These are phyloP conservation scores for human (Homo sapiens) DNA, from an alignment of 2,113 vertebrate species.

Conservation along the genomic window GRCh38 chr3:186940501-186941000, in stretches of 20 bases:
- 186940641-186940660: too few species aligned
- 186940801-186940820: not conserved
- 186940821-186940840: not conserved
- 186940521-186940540: too few species aligned
- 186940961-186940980: not conserved
- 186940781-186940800: not conserved
- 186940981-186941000: not conserved
- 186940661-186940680: too few species aligned
- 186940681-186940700: too few species aligned
- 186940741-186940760: not conserved
- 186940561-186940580: too few species aligned
- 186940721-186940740: not conserved
- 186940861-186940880: not conserved
- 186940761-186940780: not conserved
- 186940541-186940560: too few species aligned
- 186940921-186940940: not conserved
- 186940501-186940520: too few species aligned
- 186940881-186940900: constrained; percentile 16
- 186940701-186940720: not conserved
- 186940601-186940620: too few species aligned
- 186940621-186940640: too few species aligned
- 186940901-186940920: not conserved
- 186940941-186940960: not conserved
- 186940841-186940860: not conserved
- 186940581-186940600: too few species aligned